Conservation (phyloP, 2,797 vertebrate species). For the Phylloscopus collybita region DNA sequence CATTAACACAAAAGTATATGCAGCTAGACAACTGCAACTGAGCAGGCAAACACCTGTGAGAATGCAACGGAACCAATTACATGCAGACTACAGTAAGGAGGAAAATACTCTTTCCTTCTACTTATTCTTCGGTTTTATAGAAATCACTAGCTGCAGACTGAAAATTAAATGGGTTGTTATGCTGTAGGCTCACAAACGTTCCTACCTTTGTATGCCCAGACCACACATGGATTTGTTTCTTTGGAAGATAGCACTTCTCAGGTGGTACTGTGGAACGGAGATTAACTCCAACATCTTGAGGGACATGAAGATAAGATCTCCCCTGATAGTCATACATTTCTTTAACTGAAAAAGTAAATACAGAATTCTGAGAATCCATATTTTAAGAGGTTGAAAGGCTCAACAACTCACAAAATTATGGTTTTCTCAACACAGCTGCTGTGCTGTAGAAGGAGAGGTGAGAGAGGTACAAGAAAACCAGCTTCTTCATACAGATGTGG, state of each 20-base stretch:
- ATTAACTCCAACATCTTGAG: slow-evolving; percentile 97
- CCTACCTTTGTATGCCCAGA: slow-evolving; percentile 96
- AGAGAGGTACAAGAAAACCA: background rate
- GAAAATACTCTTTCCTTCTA: background rate
- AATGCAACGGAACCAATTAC: background rate
- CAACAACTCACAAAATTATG: background rate
- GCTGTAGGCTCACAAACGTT: background rate
- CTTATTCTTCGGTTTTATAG: background rate
- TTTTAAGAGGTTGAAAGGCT: background rate
- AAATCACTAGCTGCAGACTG: background rate
- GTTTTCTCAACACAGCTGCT: background rate
- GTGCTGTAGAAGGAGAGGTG: background rate
- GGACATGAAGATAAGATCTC: slow-evolving; percentile 94
- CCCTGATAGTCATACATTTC: slow-evolving; percentile 99
- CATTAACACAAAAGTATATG: background rate
- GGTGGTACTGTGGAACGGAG: slow-evolving; percentile 89
- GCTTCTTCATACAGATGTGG: background rate
- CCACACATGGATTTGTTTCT: slow-evolving; percentile 98
- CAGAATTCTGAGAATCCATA: background rate
- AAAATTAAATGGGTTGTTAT: background rate
- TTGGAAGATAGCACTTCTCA: slow-evolving; percentile 97
- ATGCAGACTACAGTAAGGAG: background rate
- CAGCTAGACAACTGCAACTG: background rate
- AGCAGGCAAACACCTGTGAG: background rate
- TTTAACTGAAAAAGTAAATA: slow-evolving; percentile 86